These are phyloP conservation scores for Salarias fasciatus DNA, from an alignment of 2,797 vertebrate genomes.

Conservation along the genomic window DNA sequence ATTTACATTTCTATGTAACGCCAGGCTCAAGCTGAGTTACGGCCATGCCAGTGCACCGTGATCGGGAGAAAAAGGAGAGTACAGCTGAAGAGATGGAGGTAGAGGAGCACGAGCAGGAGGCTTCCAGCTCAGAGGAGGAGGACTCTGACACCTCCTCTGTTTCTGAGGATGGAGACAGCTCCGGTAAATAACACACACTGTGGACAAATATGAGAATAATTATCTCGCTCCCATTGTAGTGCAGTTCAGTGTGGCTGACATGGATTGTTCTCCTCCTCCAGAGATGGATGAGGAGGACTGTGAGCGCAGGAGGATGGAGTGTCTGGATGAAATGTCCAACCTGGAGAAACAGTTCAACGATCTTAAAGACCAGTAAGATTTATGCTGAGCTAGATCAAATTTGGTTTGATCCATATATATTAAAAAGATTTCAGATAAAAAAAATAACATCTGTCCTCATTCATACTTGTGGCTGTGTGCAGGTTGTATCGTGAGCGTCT, in stretches of 20 bases:
- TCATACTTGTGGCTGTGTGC: slow-evolving; percentile 41
- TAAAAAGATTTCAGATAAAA: no score
- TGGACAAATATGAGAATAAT: no score
- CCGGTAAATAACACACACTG: slow-evolving; percentile 84
- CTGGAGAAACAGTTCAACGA: slow-evolving; percentile 99
- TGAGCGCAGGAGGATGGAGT: slow-evolving; percentile 96
- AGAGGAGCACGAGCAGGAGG: slow-evolving; percentile 94
- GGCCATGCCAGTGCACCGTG: slow-evolving; percentile 91
- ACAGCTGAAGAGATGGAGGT: slow-evolving; percentile 96
- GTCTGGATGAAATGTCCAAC: slow-evolving; percentile 98
- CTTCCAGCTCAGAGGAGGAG: slow-evolving; percentile 93
- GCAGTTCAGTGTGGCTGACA: no score
- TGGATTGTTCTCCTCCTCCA: slow-evolving; percentile 52
- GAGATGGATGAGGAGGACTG: slow-evolving; percentile 99
- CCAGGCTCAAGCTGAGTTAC: slow-evolving; percentile 1
- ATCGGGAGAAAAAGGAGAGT: slow-evolving; percentile 94
- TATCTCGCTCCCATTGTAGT: no score
- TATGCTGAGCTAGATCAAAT: no score
- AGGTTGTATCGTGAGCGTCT: slow-evolving; percentile 97
- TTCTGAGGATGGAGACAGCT: slow-evolving; percentile 96
- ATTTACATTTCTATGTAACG: background rate
- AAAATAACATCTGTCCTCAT: no score
- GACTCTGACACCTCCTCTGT: slow-evolving; percentile 95
- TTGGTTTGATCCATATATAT: no score
- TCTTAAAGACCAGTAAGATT: slow-evolving; percentile 97